Conservation (phyloP, 2,113 vertebrate genomes). For the Phalacrocorax pelagicus region DNA sequence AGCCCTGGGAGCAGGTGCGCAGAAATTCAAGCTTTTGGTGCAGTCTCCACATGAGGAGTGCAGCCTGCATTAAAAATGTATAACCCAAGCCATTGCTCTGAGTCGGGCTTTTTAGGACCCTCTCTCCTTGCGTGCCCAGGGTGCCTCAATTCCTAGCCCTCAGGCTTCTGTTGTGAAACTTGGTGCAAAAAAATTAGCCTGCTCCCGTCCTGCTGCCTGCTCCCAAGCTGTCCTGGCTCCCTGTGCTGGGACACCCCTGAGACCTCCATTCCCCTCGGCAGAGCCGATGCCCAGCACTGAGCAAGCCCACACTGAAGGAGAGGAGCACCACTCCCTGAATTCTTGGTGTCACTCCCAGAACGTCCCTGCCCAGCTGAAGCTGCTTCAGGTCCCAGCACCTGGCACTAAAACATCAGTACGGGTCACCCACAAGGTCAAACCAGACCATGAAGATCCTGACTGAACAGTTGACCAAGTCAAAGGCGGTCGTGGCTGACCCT, state of each 20-base stretch:
- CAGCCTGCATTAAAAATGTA: not conserved
- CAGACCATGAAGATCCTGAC: not conserved
- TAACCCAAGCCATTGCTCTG: fast-evolving
- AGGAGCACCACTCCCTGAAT: not conserved
- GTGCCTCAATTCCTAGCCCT: not conserved
- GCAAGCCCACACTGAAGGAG: not conserved
- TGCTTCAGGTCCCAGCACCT: not conserved
- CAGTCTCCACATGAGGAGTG: not conserved
- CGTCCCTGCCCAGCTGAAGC: not conserved
- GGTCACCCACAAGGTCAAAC: fast-evolving
- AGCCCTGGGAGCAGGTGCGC: not conserved
- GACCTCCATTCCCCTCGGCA: fast-evolving
- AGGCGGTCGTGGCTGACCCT: not conserved
- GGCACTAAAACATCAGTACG: not conserved
- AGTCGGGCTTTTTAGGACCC: not conserved
- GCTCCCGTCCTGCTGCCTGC: not conserved
- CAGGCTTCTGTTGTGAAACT: not conserved
- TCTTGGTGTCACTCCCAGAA: not conserved
- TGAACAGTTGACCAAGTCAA: not conserved
- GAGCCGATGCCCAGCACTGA: fast-evolving
- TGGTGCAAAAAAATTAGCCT: not conserved
- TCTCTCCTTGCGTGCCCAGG: not conserved
- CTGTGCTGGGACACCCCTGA: fast-evolving
- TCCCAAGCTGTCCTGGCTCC: not conserved
- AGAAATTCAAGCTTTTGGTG: not conserved